Conservation (phyloP, 2,113 vertebrate species). For the Abramis brama region DNA sequence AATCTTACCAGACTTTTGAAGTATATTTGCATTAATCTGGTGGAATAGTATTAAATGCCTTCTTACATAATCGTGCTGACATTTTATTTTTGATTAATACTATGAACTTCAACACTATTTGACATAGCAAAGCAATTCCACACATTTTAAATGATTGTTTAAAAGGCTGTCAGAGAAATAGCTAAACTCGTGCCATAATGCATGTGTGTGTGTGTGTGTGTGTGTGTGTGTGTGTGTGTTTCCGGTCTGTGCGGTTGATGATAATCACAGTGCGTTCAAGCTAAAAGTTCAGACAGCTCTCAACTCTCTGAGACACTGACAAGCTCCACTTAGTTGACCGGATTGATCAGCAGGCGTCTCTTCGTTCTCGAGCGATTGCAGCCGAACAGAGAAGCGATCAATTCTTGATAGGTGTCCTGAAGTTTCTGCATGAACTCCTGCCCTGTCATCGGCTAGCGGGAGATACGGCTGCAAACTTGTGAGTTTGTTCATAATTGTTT, state of each 20-base stretch:
- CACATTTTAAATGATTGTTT: too few relatives aligned
- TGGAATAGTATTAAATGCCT: too few relatives aligned
- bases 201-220: too few relatives aligned
- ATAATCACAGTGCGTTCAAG: conserved; percentile 66
- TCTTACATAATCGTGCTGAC: too few relatives aligned
- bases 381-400: conserved; percentile 70
- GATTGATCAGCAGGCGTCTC: conserved; percentile 82
- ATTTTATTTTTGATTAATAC: too few relatives aligned
- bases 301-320: conserved; percentile 75
- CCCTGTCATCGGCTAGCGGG: conserved; percentile 66
- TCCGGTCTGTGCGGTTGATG: background rate
- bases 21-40: too few relatives aligned
- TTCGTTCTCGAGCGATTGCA: conserved; percentile 75
- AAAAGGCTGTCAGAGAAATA: too few relatives aligned
- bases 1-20: too few relatives aligned
- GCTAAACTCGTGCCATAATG: background rate
- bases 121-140: too few relatives aligned
- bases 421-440: conserved; percentile 74
- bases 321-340: conserved; percentile 76
- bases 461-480: conserved; percentile 71
- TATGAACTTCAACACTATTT: too few relatives aligned
- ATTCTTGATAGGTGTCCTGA: conserved; percentile 69
- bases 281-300: conserved; percentile 79
- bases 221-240: background rate
- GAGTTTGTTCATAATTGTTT: conserved; percentile 88